Evolutionary conservation across 2,888 invertebrate genomes (phyloP), one percentile per base, ranked within the genome.

Genomic region (Hypsopygia costalis): DNA sequence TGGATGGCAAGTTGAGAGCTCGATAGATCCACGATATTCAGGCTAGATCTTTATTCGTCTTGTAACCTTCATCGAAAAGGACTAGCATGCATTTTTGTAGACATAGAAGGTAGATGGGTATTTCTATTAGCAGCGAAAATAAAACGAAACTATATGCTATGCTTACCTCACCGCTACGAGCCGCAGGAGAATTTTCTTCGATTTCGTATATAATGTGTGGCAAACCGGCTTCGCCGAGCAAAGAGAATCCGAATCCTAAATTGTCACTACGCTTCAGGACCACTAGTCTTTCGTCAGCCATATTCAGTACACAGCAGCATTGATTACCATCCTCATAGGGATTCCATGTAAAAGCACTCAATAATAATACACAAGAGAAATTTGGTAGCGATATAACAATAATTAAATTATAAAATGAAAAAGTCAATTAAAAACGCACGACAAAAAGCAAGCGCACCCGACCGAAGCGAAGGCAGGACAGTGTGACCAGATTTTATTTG

Each of bases 191-290:
- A 89, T 97, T 95, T 85, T 96, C 96, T 76, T 96, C 92, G 77
- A 97, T 96, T 90, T 96, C 94, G 90, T 96, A 97, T 83, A 97
- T 96, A 81, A 97, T 95, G 79, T 96, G 97, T 76, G 97, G 97
- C 86, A 96, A 93, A 81, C 96, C 96, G 75, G 95, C 95, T 87
- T 95, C 95, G 59, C 96, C 96, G 74, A 97, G 92, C 70, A 97
- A 90, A 67, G 96, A 96, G 91, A 97, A 97, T 69, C 97, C 97
- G 80, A 96, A 95, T 77, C 97, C 96, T 83, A 93, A 92, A 90
- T 93, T 93, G 90, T 95, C 95, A 92, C 93, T 94, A 80, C 95
- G 93, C 89, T 93, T 94, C 88, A 96, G 91, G 88, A 94, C 94
- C 90, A 96, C 95, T 90, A 94, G 92, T 90, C 95, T 91, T 92